Evolutionary conservation across 2,113 vertebrate genomes (phyloP), one percentile per base, ranked within the genome.

Genomic region (Himantopus leucocephalus): DNA sequence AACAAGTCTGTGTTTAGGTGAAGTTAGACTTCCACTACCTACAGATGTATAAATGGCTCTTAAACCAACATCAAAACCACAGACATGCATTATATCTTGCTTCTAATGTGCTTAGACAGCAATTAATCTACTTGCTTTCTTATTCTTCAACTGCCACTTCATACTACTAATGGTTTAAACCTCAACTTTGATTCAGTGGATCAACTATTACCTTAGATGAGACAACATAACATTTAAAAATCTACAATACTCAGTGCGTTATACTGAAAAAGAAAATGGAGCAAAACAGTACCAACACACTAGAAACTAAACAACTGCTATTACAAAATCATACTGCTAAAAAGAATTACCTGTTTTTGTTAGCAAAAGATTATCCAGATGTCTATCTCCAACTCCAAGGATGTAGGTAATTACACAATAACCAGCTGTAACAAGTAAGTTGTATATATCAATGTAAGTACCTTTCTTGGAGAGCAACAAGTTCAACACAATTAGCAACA

Each of bases 401-500:
- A 99, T 99, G 85, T 99, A 99, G 0, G 99, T 99, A 96, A 99
- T 99, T 89, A 99, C 99, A 62, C 99, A 99, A 94, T 99, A 99
- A 50, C 99, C 99, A 97, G 99, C 99, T 99, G 98, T 55, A 98
- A 91, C 39, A 95, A 92, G 67, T 32, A 63, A 94, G 66, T 91
- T 82, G 63, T 55, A 76, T 76, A 63, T 21, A 92, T 55, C 50
- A 91, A 14, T 48, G 1, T 27, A 37, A 72, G 30, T 23, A 71
- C 12, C 26, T 5, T 76, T 91, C 74, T 26, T 53, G 35, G 23
- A 92, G 26, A 88, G 34, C 47, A 92, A 73, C 47, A 90, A 76
- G 55, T 92, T 92, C n/a, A 67, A 92, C 15, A 24, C 55, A 84
- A 74, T 93, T 90, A 87, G 91, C 47, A 87, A 9, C 27, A 85